These are phyloP conservation scores for Poecilia picta DNA, from an alignment of 2,797 vertebrate genomes.

Conservation along the genomic window DNA sequence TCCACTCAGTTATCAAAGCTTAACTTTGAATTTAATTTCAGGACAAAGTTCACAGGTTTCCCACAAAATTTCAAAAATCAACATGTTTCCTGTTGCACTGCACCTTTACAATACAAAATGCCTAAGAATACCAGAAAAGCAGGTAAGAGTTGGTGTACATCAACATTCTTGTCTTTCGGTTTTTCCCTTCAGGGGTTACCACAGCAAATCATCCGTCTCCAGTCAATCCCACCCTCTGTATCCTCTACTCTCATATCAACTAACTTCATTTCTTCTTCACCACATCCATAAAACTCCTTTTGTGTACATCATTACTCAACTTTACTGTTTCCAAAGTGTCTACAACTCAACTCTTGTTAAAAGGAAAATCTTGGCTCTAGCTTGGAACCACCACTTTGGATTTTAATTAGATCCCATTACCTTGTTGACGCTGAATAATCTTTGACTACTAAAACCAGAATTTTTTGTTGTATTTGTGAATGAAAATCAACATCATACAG, in stretches of 20 bases:
- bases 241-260: too few species aligned
- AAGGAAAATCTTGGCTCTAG: background rate
- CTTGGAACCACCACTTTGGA: background rate
- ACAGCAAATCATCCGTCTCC: too few species aligned
- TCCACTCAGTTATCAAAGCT: background rate
- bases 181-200: too few species aligned
- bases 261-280: too few species aligned
- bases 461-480: background rate
- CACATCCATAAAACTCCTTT: too few species aligned
- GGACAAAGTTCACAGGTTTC: background rate
- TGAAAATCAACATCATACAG: background rate
- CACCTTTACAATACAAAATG: background rate
- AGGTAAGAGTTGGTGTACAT: background rate
- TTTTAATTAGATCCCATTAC: background rate
- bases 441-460: background rate
- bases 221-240: too few species aligned
- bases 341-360: background rate
- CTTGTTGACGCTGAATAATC: background rate
- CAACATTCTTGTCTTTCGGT: too few species aligned
- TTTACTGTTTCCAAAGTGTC: background rate
- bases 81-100: background rate
- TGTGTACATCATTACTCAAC: background rate
- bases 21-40: background rate
- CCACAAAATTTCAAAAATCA: background rate
- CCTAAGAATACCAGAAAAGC: background rate